These are phyloP conservation scores for Papilio polytes DNA, from an alignment of 1,140 invertebrate species.

Conservation along the genomic window DNA sequence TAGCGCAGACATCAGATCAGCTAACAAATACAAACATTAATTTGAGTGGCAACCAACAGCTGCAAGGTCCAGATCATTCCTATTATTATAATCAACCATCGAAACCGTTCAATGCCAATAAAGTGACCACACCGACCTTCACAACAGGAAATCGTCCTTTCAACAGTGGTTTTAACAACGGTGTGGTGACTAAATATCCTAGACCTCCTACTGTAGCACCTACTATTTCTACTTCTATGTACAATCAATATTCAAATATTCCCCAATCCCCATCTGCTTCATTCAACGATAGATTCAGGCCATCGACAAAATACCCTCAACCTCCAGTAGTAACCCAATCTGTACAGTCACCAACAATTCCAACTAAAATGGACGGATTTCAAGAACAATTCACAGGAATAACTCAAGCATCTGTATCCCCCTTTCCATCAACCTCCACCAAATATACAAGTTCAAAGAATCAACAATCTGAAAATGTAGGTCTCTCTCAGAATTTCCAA, in stretches of 20 bases:
- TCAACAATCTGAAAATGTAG: slow-evolving; percentile 13
- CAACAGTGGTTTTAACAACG: background rate
- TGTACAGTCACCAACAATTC: slow-evolving; percentile 16
- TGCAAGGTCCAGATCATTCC: slow-evolving; percentile 26
- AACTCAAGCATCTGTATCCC: slow-evolving; percentile 35
- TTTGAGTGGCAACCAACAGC: background rate
- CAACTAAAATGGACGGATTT: background rate
- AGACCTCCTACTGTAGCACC: slow-evolving; percentile 28
- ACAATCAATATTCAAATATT: slow-evolving; percentile 16
- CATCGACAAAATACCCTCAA: slow-evolving; percentile 34
- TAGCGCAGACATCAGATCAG: background rate
- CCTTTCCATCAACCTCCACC: slow-evolving; percentile 26
- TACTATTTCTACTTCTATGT: background rate
- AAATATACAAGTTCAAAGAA: background rate
- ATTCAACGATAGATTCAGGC: slow-evolving; percentile 2
- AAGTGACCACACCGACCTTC: background rate
- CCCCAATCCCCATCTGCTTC: background rate
- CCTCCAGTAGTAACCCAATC: background rate
- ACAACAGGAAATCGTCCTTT: slow-evolving; percentile 6
- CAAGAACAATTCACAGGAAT: slow-evolving; percentile 14
- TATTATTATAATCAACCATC: slow-evolving; percentile 37
- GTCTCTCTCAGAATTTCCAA: background rate
- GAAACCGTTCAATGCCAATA: slow-evolving; percentile 16
- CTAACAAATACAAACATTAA: background rate
- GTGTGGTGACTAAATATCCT: slow-evolving; percentile 27